Evolutionary conservation across 2,888 invertebrate genomes (phyloP).

Genomic region (Acholoe squamosa): DNA sequence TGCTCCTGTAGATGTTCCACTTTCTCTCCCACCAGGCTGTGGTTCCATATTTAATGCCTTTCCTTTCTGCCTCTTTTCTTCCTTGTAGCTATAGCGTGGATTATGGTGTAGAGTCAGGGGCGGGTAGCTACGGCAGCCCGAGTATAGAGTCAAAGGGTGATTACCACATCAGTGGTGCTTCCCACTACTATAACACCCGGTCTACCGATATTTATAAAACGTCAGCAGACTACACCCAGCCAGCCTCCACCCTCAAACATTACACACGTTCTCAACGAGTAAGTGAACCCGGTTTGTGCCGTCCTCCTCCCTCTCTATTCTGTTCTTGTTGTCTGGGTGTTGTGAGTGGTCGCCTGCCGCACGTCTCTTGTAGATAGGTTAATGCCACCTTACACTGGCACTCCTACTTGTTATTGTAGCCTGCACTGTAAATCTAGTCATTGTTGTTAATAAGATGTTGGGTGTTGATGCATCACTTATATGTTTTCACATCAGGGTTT

Average conservation of each 20-base stretch:
- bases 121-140: not conserved
- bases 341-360: not conserved
- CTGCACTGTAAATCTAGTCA: too few species aligned
- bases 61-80: constrained; percentile 57
- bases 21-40: too few species aligned
- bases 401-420: too few species aligned
- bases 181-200: constrained; percentile 58
- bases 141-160: constrained; percentile 42
- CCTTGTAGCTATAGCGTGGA: constrained; percentile 58
- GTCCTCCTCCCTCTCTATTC: constrained; percentile 27
- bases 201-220: constrained; percentile 60
- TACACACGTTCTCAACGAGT: constrained; percentile 61
- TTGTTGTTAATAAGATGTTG: too few species aligned
- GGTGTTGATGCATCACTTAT: too few species aligned
- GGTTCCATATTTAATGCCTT: constrained; percentile 20
- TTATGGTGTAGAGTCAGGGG: constrained; percentile 45
- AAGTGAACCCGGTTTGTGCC: constrained; percentile 32
- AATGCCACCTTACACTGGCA: too few species aligned
- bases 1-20: too few species aligned
- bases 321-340: not conserved
- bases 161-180: constrained; percentile 5
- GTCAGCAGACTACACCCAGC: constrained; percentile 39
- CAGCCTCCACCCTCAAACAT: constrained; percentile 55
- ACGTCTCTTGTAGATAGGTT: too few species aligned
- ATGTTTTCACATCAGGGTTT: too few species aligned